phyloP scores from a whole-genome alignment of 2,113 vertebrate species.

The Sus scrofa region T2T-Sscrofa CM000830.6:22272001-22272500 shows the following conservation, averaged over 20 bases:
- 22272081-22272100: background rate
- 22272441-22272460: background rate
- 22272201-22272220: background rate
- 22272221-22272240: background rate
- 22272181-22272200: background rate
- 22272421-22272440: background rate
- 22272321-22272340: background rate
- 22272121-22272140: background rate
- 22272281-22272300: background rate
- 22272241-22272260: background rate
- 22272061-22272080: background rate
- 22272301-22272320: background rate
- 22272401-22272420: background rate
- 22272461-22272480: background rate
- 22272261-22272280: background rate
- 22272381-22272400: background rate
- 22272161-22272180: background rate
- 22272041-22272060: constrained; percentile 26
- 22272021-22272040: background rate
- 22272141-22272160: background rate
- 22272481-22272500: constrained; percentile 5
- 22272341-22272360: background rate
- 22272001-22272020: background rate
- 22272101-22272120: constrained; percentile 4
- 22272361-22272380: background rate